Evolutionary conservation across 2,797 vertebrate species (phyloP), one percentile per base, ranked within the genome.

Genomic region (Rhinella marina): DNA sequence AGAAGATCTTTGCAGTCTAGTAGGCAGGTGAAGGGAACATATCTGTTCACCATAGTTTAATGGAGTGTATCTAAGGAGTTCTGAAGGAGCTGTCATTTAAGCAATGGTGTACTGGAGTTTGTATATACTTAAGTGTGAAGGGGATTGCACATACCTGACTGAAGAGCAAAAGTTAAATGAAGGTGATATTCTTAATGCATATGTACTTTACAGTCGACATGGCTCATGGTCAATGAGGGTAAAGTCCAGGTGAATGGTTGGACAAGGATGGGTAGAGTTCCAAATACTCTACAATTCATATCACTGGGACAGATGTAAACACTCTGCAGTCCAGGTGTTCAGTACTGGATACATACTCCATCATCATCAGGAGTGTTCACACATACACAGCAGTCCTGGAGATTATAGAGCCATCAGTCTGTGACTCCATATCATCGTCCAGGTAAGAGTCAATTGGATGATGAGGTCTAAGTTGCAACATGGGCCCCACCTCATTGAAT

Each of bases 321-420:
- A 97, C 87, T 97, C 97, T 0, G 97, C 96, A 92, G 95, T 95
- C 93, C 96, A 95, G 25, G 97, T 64, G 32, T 59, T 50, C 41
- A 61, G 7, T 23, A 59, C 48, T 29, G 48, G 76, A 27, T 77
- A 83, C 7, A 21, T 19, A 81, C 13, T 52, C 56, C 17, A 8
- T 72, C 41, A 29, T 54, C 13, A 77, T 9, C 17, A 29, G 25
- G 59, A 75, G 21, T 23, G 23, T 25, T 94, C 96, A 97, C 93
- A 97, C 97, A 3, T 97, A 98, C 85, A 98, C 97, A 0, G 97
- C 96, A 92, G 95, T 96, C 93, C 96, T 95, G n/a, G 97, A 98
- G 92, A 98, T 97, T 92, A 98, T 95, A 0, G 97, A 98, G 82
- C 97, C 97, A 0, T 98, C 97, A 41, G 95, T 93, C 92, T 97